A percentile compares a stretch with the other conserved stretches of the same genome.
These are phyloP conservation scores for Laupala kohalensis DNA, from an alignment of 1,140 invertebrate genomes.

Conservation along the genomic window DNA sequence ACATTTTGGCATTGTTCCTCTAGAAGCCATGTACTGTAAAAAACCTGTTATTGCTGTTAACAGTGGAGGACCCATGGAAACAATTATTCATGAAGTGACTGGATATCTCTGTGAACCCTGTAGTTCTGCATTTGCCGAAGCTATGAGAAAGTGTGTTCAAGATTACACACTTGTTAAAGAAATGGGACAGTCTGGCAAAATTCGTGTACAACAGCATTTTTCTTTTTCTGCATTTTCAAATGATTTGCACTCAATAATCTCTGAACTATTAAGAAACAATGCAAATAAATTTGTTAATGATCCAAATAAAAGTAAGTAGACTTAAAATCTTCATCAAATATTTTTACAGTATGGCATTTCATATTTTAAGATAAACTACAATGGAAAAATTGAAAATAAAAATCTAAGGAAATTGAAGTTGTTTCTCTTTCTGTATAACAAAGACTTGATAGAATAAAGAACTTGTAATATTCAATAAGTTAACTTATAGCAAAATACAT, in stretches of 20 bases:
- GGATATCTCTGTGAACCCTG: conserved; percentile 72
- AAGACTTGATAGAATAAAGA: too few relatives aligned
- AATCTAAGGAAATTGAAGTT: too few relatives aligned
- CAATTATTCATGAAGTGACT: conserved; percentile 72
- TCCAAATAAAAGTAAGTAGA: not conserved
- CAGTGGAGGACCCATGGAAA: conserved; percentile 91
- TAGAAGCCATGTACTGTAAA: conserved; percentile 92
- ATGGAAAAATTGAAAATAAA: too few relatives aligned
- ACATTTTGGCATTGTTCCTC: conserved; percentile 98
- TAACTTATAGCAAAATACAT: not conserved
- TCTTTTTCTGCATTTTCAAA: conserved; percentile 8
- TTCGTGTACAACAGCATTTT: not conserved
- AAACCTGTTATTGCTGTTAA: conserved; percentile 92
- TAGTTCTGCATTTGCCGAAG: conserved; percentile 56
- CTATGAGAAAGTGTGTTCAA: conserved; percentile 39
- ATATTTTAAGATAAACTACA: too few relatives aligned
- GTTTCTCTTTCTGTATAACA: too few relatives aligned
- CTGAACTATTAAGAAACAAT: too few relatives aligned
- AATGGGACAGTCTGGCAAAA: conserved; percentile 7
- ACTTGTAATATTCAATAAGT: not conserved
- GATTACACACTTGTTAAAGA: not conserved
- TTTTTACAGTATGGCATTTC: not conserved
- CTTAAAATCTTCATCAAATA: not conserved
- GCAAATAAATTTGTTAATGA: not conserved
- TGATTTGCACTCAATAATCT: not conserved